phyloP scores from a whole-genome alignment of 1,140 invertebrate species.

The Drosophila gunungcola region DNA sequence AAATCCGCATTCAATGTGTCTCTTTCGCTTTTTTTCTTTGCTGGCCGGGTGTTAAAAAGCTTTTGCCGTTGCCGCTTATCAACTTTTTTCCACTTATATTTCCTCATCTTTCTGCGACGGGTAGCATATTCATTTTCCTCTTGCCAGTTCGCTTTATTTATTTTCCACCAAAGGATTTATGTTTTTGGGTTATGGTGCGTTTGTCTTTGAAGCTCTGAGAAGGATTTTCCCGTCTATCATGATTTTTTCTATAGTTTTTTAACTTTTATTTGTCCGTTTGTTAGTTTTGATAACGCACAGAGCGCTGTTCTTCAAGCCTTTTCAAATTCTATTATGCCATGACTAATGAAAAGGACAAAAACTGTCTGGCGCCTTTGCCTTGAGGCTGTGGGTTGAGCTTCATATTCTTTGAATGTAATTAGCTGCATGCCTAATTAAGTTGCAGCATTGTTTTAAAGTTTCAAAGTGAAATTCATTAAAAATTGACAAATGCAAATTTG shows the following conservation, averaged over 20 bases:
- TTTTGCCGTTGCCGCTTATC: slow-evolving; percentile 62
- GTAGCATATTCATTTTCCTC: slow-evolving; percentile 65
- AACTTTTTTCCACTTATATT: slow-evolving; percentile 62
- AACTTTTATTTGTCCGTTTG: slow-evolving; percentile 32
- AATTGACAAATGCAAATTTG: neutral
- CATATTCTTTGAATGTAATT: slow-evolving; percentile 48
- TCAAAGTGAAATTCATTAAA: slow-evolving; percentile 3
- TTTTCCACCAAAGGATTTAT: slow-evolving; percentile 72
- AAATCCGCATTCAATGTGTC: slow-evolving; percentile 41
- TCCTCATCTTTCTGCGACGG: slow-evolving; percentile 24
- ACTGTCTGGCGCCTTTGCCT: slow-evolving; percentile 37
- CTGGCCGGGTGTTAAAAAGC: slow-evolving; percentile 49
- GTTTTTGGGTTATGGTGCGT: slow-evolving; percentile 70
- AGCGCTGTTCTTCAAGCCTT: slow-evolving; percentile 53
- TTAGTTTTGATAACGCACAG: slow-evolving; percentile 51
- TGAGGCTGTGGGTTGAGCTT: slow-evolving; percentile 37
- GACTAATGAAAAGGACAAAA: slow-evolving; percentile 59
- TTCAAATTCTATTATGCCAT: slow-evolving; percentile 66
- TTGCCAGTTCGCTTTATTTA: slow-evolving; percentile 63
- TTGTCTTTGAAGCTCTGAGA: slow-evolving; percentile 55
- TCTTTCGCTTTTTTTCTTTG: slow-evolving; percentile 4
- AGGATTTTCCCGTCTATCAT: slow-evolving; percentile 21
- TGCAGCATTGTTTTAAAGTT: slow-evolving; percentile 17
- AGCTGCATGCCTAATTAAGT: slow-evolving; percentile 40
- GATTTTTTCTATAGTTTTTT: slow-evolving; percentile 25